A percentile compares a stretch with the other conserved stretches of the same genome.
Evolutionary conservation across 2,888 invertebrate species (phyloP).

Genomic region (Temnothorax ravouxi): DNA sequence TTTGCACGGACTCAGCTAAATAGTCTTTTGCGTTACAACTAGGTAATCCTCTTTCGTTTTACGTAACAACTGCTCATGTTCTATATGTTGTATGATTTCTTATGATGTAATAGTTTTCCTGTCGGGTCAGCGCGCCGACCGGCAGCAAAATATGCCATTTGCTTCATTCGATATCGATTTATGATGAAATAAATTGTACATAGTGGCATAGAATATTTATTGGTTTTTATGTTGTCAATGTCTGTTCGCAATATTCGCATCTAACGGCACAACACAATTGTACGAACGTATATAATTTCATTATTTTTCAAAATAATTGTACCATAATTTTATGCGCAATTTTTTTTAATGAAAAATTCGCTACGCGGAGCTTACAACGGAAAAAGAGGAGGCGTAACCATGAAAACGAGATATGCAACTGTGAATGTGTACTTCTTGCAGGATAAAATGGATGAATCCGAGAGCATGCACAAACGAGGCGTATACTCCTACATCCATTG

Average conservation of each 20-base stretch:
- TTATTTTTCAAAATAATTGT: background rate
- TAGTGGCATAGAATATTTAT: too few relatives aligned
- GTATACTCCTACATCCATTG: conserved; percentile 95
- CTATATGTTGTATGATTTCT: conserved; percentile 40
- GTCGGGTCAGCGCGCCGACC: background rate
- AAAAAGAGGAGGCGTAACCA: too few relatives aligned
- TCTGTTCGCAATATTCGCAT: too few relatives aligned
- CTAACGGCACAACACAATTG: too few relatives aligned
- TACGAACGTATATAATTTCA: too few relatives aligned
- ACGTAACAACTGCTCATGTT: conserved; percentile 41
- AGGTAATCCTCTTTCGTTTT: conserved; percentile 50
- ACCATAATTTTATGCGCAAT: background rate
- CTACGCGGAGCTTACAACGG: too few relatives aligned
- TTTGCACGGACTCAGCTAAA: background rate
- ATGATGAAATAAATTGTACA: too few relatives aligned
- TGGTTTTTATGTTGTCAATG: too few relatives aligned
- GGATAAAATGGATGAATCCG: conserved; percentile 93
- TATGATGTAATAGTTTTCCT: conserved; percentile 46
- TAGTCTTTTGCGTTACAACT: background rate
- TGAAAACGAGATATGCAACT: too few relatives aligned
- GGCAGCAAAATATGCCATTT: too few relatives aligned
- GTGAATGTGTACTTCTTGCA: conserved; percentile 64
- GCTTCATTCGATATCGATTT: too few relatives aligned
- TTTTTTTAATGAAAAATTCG: background rate
- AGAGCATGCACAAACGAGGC: conserved; percentile 92